phyloP scores from a whole-genome alignment of 2,797 vertebrate genomes.

The Gobionotothen gibberifrons region DNA sequence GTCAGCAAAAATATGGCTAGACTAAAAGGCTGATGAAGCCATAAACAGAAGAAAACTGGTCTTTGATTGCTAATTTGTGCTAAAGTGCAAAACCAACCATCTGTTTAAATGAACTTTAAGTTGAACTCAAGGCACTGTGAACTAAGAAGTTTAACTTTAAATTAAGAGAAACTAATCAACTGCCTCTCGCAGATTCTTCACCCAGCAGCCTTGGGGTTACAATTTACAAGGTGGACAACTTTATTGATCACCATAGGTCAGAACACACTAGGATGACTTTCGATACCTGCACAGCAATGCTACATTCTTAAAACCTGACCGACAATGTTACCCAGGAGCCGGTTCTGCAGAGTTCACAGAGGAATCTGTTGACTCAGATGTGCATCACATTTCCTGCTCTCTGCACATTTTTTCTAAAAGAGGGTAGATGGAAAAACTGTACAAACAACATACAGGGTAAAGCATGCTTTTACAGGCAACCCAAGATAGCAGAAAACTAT shows the following conservation, averaged over 20 bases:
- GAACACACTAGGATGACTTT: constrained; percentile 22
- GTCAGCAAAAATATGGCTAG: constrained; percentile 61
- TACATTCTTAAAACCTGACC: constrained; percentile 31
- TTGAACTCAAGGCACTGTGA: constrained; percentile 16
- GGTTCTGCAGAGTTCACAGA: constrained; percentile 38
- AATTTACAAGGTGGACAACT: constrained; percentile 17
- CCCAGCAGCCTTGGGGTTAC: constrained; percentile 13
- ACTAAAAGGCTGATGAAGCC: constrained; percentile 64
- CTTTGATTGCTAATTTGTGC: constrained; percentile 32
- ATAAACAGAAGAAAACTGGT: constrained; percentile 44
- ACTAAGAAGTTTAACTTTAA: background rate
- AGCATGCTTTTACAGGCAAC: constrained; percentile 32
- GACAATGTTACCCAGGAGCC: constrained; percentile 32
- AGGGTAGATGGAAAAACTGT: background rate
- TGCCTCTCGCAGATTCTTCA: background rate
- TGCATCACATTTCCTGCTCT: constrained; percentile 63
- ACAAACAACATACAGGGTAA: constrained; percentile 29
- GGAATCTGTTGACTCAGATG: constrained; percentile 66
- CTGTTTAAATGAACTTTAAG: constrained; percentile 17
- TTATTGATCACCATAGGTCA: constrained; percentile 49
- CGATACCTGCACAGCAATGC: constrained; percentile 5
- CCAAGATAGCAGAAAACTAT: constrained; percentile 38
- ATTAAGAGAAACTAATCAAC: background rate
- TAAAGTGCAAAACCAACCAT: constrained; percentile 2
- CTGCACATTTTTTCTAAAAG: constrained; percentile 48